Evolutionary conservation across 2,113 vertebrate genomes (phyloP).

Genomic region (Gadus macrocephalus): DNA sequence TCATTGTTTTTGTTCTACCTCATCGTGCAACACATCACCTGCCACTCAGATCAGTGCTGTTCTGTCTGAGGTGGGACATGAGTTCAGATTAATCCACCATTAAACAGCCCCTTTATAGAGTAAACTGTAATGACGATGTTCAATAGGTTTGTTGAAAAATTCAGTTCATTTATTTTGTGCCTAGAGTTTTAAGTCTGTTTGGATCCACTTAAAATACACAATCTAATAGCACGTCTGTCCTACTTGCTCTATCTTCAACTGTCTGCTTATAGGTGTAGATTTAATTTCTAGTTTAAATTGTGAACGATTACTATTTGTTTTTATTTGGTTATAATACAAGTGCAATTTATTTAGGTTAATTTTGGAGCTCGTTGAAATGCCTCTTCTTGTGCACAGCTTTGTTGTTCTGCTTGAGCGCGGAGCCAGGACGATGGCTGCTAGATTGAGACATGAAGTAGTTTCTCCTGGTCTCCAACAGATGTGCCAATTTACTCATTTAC

Average conservation of each 20-base stretch:
- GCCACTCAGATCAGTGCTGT: conserved; percentile 36
- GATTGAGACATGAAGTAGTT: conserved; percentile 42
- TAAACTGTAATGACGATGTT: no score
- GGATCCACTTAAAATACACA: no score
- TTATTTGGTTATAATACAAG: no score
- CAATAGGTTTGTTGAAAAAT: background rate
- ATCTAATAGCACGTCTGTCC: no score
- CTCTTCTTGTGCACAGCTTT: no score
- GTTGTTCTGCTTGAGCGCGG: conserved; percentile 7
- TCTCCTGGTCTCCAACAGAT: conserved; percentile 50
- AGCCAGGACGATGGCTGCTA: background rate
- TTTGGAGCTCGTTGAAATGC: no score
- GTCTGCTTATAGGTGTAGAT: no score
- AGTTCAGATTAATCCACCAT: background rate
- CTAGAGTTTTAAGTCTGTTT: conserved; percentile 33
- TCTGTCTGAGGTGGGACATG: conserved; percentile 26
- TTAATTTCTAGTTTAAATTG: no score
- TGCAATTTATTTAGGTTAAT: no score
- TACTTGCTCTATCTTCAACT: no score
- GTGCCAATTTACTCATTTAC: conserved; percentile 58
- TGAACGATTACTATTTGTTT: no score
- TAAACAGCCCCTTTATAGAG: no score
- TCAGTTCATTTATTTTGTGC: conserved; percentile 37
- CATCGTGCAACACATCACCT: conserved; percentile 53
- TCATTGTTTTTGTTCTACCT: conserved; percentile 60